phyloP scores from a whole-genome alignment of 2,888 invertebrate genomes.

The Muschampia plurimacula region DNA sequence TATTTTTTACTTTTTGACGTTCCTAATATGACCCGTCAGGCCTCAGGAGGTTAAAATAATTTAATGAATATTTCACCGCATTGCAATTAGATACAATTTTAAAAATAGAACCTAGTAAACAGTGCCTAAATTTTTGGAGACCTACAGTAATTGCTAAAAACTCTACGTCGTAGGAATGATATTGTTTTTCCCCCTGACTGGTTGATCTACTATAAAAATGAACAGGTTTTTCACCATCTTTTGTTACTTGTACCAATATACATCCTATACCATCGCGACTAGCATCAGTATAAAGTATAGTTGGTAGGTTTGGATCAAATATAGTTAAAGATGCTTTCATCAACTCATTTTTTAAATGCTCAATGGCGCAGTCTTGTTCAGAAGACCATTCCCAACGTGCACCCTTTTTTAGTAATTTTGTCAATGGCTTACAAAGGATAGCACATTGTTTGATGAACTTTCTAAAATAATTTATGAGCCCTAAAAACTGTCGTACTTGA shows the following conservation, averaged over 20 bases:
- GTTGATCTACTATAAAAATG: slow-evolving; percentile 18
- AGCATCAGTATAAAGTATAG: slow-evolving; percentile 15
- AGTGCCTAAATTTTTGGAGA: slow-evolving; percentile 12
- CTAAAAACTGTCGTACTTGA: slow-evolving; percentile 22
- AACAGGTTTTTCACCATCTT: slow-evolving; percentile 18
- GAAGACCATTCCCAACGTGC: slow-evolving; percentile 3
- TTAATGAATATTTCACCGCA: slow-evolving; percentile 2
- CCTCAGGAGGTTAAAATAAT: no score
- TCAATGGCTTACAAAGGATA: slow-evolving; percentile 13
- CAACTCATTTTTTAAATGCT: slow-evolving; percentile 19
- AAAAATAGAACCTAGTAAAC: slow-evolving; percentile 3
- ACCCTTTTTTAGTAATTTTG: slow-evolving; percentile 18
- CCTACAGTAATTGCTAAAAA: slow-evolving; percentile 12
- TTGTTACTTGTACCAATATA: slow-evolving; percentile 9
- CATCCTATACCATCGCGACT: slow-evolving; percentile 23
- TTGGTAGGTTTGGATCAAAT: slow-evolving; percentile 14
- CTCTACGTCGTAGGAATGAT: slow-evolving; percentile 12
- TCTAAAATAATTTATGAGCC: slow-evolving; percentile 20
- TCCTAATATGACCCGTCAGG: no score
- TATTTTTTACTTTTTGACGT: no score
- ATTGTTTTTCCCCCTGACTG: slow-evolving; percentile 10
- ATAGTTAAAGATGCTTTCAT: slow-evolving; percentile 1
- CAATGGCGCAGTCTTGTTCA: background rate
- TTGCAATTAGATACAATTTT: slow-evolving; percentile 14
- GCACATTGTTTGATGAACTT: slow-evolving; percentile 23